Percentiles rank a stretch among this genome's conserved stretches.
These are phyloP conservation scores for Chironomus tepperi DNA, from an alignment of 1,140 invertebrate genomes.

Conservation along the genomic window DNA sequence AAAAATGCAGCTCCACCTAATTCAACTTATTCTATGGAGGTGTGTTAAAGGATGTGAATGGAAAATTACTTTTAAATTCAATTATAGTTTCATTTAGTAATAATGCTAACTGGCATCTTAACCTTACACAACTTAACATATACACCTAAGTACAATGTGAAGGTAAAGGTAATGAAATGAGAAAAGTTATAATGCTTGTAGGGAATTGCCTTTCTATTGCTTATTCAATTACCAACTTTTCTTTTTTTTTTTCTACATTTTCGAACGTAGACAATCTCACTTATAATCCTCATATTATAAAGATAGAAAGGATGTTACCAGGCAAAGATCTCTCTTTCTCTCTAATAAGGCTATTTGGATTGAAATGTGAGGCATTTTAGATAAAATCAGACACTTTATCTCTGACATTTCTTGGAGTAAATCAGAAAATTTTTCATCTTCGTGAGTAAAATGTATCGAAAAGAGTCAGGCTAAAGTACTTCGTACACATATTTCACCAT, in stretches of 20 bases:
- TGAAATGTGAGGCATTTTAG: background rate
- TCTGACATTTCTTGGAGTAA: background rate
- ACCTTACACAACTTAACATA: too few relatives aligned
- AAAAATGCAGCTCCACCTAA: too few relatives aligned
- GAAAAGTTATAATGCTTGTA: conserved; percentile 1
- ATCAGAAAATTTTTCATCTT: conserved; percentile 14
- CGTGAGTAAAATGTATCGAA: background rate
- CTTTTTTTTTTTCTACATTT: background rate
- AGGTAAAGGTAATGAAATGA: background rate
- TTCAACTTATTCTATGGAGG: too few relatives aligned
- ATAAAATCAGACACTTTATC: conserved; percentile 5
- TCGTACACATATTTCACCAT: conserved; percentile 7
- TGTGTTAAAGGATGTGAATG: too few relatives aligned
- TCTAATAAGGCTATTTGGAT: background rate
- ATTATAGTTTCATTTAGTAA: too few relatives aligned
- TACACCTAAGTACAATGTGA: background rate
- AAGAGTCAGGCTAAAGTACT: background rate
- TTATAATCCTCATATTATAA: too few relatives aligned
- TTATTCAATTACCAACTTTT: background rate
- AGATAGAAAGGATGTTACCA: too few relatives aligned
- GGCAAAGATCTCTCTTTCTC: background rate
- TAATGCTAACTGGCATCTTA: too few relatives aligned
- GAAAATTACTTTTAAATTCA: too few relatives aligned
- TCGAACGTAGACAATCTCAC: background rate
- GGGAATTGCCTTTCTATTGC: background rate